Base-by-base conservation (phyloP, 2,888 invertebrate species). In the Tinea semifulvella region DNA sequence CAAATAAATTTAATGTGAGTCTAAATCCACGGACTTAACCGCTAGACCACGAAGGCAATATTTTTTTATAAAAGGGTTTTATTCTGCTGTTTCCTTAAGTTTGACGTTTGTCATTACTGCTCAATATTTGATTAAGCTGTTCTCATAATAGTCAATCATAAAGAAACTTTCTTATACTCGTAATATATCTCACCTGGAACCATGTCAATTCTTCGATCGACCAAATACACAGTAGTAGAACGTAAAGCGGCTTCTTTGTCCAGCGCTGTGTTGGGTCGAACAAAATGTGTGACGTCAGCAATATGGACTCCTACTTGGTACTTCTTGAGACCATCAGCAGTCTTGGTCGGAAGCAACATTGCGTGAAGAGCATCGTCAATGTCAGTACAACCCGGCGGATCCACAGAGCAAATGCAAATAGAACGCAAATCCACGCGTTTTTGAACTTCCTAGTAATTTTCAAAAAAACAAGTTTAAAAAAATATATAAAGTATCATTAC, bases 321-420 rank as follows among this genome's bases (percentile, higher is more conserved):
- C 22, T 50, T 58, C n/a, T 49, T 49, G 1, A 66, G 57, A 0
- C 69, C 73, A 31, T 61, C 55, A 1, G 45, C 14, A 0, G 68
- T 61, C 10, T 26, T 89, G 59, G 90, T 90, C 0, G 84, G 80
- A 16, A 96, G 69, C 27, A 83, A 73, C 14, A 88, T 83, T 56
- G 96, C 97, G 71, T 99, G 99, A 1, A 99, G 73, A 0, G 99
- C 98, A 68, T 99, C 99, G 64, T 99, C 99, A 50, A 99, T 98
- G 66, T 99, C 99, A 0, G 98, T 99, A 67, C 98, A 99, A 0
- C 98, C 98, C 0, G 96, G 96, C 2, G 98, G 98, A 83, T 98
- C 98, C 0, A 98, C 97, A 0, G 96, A 97, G 61, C 97, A 98
- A 35, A 99, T 88, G 57, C 88, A 87, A 2, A 96, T 65, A 45